Conservation (phyloP, 2,797 vertebrate species). For the Poeciliopsis presidionis region DNA sequence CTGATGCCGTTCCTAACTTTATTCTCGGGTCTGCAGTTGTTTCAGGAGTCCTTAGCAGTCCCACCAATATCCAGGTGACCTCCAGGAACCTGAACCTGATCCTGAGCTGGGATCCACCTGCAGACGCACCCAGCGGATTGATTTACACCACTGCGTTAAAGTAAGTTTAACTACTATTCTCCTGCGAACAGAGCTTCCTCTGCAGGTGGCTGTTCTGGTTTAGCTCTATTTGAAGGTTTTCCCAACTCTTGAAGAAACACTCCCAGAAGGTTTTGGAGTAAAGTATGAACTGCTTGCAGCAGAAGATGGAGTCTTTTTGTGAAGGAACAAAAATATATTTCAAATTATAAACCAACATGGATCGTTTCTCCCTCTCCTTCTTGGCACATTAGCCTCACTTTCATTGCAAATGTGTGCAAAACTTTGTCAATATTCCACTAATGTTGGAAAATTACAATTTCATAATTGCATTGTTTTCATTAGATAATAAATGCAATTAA, state of each 20-base stretch:
- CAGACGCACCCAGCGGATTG: neutral
- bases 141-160: slow-evolving; percentile 55
- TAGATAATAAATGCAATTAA: too few species aligned
- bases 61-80: slow-evolving; percentile 57
- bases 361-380: neutral
- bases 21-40: slow-evolving; percentile 10
- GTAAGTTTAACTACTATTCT: slow-evolving; percentile 56
- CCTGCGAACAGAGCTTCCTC: neutral
- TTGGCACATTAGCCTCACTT: neutral
- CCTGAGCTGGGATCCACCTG: slow-evolving; percentile 72
- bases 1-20: neutral
- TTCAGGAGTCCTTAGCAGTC: slow-evolving; percentile 37
- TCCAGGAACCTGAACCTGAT: slow-evolving; percentile 74
- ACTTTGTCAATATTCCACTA: too few species aligned
- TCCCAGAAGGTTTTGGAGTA: neutral
- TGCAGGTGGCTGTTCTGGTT: neutral
- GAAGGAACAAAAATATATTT: neutral
- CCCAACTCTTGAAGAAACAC: neutral
- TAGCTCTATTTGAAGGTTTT: neutral
- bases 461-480: too few species aligned
- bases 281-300: neutral
- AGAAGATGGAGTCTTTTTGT: neutral
- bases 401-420: too few species aligned
- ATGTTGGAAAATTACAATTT: too few species aligned
- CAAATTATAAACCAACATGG: neutral